phyloP scores from a whole-genome alignment of 2,888 invertebrate species.

The Ormia ochracea region DNA sequence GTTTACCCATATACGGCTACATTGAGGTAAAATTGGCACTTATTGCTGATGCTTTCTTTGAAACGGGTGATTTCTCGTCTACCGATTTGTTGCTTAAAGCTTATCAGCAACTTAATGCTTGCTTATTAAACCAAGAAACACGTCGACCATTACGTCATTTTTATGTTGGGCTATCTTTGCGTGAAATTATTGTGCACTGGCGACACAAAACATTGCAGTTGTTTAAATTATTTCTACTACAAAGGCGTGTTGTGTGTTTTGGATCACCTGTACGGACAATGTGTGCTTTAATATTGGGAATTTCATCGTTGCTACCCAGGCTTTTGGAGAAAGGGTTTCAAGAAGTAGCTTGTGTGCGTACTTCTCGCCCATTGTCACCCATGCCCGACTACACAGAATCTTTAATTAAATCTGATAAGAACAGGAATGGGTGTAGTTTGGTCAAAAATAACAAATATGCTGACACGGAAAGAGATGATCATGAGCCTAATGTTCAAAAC shows the following conservation, averaged over 20 bases:
- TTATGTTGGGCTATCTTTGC: conserved; percentile 74
- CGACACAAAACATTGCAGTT: conserved; percentile 93
- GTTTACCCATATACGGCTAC: conserved; percentile 93
- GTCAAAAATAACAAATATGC: conserved; percentile 12
- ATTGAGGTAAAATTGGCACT: conserved; percentile 96
- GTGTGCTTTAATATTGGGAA: conserved; percentile 89
- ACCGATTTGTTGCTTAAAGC: conserved; percentile 93
- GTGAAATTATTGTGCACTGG: conserved; percentile 80
- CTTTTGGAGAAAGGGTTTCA: conserved; percentile 90
- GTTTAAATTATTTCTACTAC: conserved; percentile 93
- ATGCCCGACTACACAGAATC: conserved; percentile 81
- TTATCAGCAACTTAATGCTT: conserved; percentile 92
- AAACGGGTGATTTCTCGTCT: conserved; percentile 94
- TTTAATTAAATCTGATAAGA: conserved; percentile 66
- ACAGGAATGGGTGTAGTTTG: not conserved
- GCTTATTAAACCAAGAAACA: conserved; percentile 79
- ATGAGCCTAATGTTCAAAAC: not conserved
- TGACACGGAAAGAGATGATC: not conserved
- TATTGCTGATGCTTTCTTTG: conserved; percentile 97
- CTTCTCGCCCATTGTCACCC: conserved; percentile 84
- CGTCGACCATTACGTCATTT: conserved; percentile 78
- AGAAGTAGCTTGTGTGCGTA: conserved; percentile 88
- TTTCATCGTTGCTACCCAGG: conserved; percentile 93
- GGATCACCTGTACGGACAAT: conserved; percentile 94
- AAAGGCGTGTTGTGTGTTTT: conserved; percentile 92